Percentiles rank a stretch among this genome's conserved stretches.
Evolutionary conservation across 2,888 invertebrate species (phyloP).

Genomic region (Acleris laterana): DNA sequence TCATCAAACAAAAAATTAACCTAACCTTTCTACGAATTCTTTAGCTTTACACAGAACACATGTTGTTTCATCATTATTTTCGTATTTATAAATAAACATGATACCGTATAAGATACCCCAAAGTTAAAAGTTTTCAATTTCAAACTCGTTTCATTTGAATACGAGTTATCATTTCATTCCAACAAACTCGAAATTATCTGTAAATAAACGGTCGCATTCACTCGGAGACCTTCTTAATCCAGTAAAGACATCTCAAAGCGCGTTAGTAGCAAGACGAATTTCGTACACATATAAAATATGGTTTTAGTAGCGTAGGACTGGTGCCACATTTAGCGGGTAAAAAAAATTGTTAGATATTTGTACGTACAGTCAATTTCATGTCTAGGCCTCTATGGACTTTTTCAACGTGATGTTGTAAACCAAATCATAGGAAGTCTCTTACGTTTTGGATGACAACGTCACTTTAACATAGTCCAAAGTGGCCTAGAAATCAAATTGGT

Average conservation of each 20-base stretch:
- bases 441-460: too few species aligned
- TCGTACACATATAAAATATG: constrained; percentile 54
- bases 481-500: too few species aligned
- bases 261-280: constrained; percentile 52
- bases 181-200: constrained; percentile 42
- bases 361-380: too few species aligned
- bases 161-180: constrained; percentile 12
- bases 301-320: constrained; percentile 40
- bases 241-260: constrained; percentile 54
- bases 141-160: neutral
- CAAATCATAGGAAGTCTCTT: too few species aligned
- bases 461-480: too few species aligned
- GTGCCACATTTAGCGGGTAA: neutral
- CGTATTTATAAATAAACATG: neutral
- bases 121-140: constrained; percentile 1
- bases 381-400: too few species aligned
- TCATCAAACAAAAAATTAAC: too few species aligned
- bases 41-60: too few species aligned
- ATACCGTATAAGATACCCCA: too few species aligned
- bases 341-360: neutral
- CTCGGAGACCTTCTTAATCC: constrained; percentile 52
- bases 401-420: too few species aligned
- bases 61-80: neutral
- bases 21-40: too few species aligned
- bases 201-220: constrained; percentile 53